phyloP scores from a whole-genome alignment of 2,888 invertebrate species.

The Drosophila percnosoma region DNA sequence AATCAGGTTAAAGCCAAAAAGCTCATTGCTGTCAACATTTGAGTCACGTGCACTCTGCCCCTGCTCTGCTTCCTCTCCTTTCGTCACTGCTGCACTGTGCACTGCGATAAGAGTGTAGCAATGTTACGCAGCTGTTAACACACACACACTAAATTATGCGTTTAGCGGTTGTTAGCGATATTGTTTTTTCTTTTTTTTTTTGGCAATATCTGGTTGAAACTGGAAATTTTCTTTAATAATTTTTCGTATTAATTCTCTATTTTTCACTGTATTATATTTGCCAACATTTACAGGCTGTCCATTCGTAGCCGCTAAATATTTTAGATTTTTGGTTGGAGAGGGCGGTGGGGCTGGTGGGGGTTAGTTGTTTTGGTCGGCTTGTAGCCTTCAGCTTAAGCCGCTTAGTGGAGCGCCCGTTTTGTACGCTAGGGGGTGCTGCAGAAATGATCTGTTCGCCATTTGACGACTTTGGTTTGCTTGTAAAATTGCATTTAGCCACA shows the following conservation, averaged over 20 bases:
- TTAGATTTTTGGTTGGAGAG: slow-evolving; percentile 7
- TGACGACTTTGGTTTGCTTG: slow-evolving; percentile 38
- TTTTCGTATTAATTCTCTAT: not conserved
- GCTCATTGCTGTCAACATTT: slow-evolving; percentile 3
- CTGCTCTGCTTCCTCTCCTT: not conserved
- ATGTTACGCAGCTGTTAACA: not conserved
- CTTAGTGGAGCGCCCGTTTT: slow-evolving; percentile 54
- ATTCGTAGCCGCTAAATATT: slow-evolving; percentile 34
- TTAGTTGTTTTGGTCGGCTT: not conserved
- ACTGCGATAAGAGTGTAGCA: slow-evolving; percentile 6
- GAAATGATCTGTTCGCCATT: slow-evolving; percentile 44
- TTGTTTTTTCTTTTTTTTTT: not conserved
- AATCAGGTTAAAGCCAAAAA: slow-evolving; percentile 29
- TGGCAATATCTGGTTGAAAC: not conserved
- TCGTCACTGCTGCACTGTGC: not conserved
- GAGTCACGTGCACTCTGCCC: slow-evolving; percentile 22
- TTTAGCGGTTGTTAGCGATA: not conserved
- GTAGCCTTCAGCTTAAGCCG: slow-evolving; percentile 58
- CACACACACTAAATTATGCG: not conserved
- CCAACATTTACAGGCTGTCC: slow-evolving; percentile 10
- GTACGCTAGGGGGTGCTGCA: slow-evolving; percentile 26
- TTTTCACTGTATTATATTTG: slow-evolving; percentile 3
- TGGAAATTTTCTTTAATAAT: not conserved
- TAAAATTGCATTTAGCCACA: slow-evolving; percentile 66
- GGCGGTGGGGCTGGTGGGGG: not conserved